Evolutionary conservation across 1,140 invertebrate species (phyloP).

Genomic region (Teleopsis dalmanni): DNA sequence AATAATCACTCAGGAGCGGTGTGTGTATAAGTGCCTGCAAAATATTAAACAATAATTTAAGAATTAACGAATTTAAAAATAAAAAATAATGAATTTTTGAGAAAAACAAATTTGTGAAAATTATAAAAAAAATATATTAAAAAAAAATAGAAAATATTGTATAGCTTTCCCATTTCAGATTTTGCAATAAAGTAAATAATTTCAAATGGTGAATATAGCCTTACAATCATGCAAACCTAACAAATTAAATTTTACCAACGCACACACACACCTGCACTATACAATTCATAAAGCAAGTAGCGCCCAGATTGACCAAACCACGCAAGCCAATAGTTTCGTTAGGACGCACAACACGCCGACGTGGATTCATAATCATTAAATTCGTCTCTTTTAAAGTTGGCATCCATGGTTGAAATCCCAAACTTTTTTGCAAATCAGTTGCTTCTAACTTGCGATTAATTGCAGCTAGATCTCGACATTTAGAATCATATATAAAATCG

Average conservation of each 20-base stretch:
- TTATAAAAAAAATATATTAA: neutral
- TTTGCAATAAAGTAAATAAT: no score
- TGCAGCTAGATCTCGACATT: conserved; percentile 55
- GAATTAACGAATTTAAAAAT: no score
- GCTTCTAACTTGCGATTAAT: conserved; percentile 50
- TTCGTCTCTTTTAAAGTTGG: conserved; percentile 65
- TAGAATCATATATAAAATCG: conserved; percentile 85
- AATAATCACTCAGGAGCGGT: conserved; percentile 89
- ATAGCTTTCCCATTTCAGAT: neutral
- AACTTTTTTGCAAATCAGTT: conserved; percentile 60
- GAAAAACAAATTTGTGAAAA: neutral
- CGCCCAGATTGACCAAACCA: conserved; percentile 93
- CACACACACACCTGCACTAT: conserved; percentile 70
- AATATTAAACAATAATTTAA: no score
- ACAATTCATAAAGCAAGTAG: conserved; percentile 98
- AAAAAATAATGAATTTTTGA: no score
- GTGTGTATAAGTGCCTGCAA: conserved; percentile 81
- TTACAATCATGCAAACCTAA: neutral
- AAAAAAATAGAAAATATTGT: neutral
- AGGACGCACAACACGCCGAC: conserved; percentile 67
- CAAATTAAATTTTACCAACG: neutral
- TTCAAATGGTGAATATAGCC: no score
- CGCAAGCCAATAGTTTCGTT: conserved; percentile 82
- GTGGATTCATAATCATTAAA: conserved; percentile 63
- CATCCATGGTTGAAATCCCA: conserved; percentile 70